These are phyloP conservation scores for Amphipyra tragopoginis DNA, from an alignment of 2,888 invertebrate species.

Conservation along the genomic window DNA sequence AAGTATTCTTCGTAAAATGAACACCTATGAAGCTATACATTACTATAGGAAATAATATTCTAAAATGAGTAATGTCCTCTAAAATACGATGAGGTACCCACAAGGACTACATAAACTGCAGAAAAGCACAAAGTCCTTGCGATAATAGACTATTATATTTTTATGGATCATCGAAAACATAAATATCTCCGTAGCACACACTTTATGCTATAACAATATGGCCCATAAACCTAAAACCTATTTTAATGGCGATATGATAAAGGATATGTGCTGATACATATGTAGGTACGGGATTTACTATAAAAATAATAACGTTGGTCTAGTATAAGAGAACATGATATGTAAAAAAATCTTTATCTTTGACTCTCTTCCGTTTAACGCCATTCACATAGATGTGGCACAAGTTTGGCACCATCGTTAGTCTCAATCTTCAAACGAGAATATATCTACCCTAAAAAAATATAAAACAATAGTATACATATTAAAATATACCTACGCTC, in stretches of 20 bases:
- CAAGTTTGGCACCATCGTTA: conserved; percentile 71
- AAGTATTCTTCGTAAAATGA: conserved; percentile 7
- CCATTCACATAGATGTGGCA: conserved; percentile 56
- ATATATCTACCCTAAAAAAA: conserved; percentile 52
- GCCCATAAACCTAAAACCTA: conserved; percentile 72
- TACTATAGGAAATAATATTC: conserved; percentile 21
- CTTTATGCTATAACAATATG: conserved; percentile 65
- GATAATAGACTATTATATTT: conserved; percentile 62
- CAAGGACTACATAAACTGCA: conserved; percentile 55
- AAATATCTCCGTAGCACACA: conserved; percentile 63
- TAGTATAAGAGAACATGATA: conserved; percentile 62
- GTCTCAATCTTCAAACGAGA: conserved; percentile 64
- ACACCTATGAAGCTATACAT: conserved; percentile 30
- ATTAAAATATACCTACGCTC: conserved; percentile 53
- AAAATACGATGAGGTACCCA: conserved; percentile 54
- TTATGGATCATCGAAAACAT: conserved; percentile 67
- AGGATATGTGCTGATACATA: conserved; percentile 71
- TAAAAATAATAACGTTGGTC: conserved; percentile 48
- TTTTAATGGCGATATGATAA: conserved; percentile 76
- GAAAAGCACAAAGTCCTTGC: conserved; percentile 48
- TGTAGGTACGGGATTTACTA: conserved; percentile 32
- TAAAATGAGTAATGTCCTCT: conserved; percentile 24
- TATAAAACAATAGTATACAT: conserved; percentile 52
- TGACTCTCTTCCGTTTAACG: conserved; percentile 60
- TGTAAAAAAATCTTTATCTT: conserved; percentile 64